Conservation (phyloP, 2,113 vertebrate genomes). For the Gila orcuttii region DNA sequence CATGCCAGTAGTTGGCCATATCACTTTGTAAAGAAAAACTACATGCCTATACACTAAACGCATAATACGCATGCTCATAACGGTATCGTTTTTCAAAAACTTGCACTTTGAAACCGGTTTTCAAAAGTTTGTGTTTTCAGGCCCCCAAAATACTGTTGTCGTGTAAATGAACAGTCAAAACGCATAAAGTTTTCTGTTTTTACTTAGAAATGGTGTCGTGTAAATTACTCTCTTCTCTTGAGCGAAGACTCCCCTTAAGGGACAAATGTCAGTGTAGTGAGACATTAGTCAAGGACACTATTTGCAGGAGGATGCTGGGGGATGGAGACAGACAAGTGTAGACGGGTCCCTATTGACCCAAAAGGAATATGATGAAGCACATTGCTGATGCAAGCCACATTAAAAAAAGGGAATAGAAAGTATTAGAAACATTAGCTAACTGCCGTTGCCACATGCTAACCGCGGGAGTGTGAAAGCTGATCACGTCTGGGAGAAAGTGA, state of each 20-base stretch:
- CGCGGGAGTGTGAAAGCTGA: background rate
- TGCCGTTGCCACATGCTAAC: constrained; percentile 39
- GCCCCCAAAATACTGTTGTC: too few species aligned
- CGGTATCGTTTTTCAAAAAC: too few species aligned
- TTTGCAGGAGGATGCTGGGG: constrained; percentile 13
- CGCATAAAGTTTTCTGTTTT: too few species aligned
- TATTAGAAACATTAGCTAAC: background rate
- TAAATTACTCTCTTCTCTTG: background rate
- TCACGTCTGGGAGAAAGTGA: background rate
- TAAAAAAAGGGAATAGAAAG: constrained; percentile 21
- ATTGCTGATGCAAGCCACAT: constrained; percentile 1
- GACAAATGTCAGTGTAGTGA: background rate
- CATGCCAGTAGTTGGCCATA: too few species aligned
- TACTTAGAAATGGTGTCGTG: too few species aligned
- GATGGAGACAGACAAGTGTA: background rate
- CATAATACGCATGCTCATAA: too few species aligned
- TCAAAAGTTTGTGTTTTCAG: too few species aligned
- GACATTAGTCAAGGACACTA: background rate
- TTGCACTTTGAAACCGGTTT: too few species aligned
- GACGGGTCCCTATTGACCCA: background rate
- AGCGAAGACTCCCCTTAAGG: background rate
- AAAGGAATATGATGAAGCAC: background rate
- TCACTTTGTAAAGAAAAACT: too few species aligned
- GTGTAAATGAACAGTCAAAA: too few species aligned
- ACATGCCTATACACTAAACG: too few species aligned